These are phyloP conservation scores for Drosophila ananassae DNA, from an alignment of 1,140 invertebrate genomes.

Conservation along the genomic window DNA sequence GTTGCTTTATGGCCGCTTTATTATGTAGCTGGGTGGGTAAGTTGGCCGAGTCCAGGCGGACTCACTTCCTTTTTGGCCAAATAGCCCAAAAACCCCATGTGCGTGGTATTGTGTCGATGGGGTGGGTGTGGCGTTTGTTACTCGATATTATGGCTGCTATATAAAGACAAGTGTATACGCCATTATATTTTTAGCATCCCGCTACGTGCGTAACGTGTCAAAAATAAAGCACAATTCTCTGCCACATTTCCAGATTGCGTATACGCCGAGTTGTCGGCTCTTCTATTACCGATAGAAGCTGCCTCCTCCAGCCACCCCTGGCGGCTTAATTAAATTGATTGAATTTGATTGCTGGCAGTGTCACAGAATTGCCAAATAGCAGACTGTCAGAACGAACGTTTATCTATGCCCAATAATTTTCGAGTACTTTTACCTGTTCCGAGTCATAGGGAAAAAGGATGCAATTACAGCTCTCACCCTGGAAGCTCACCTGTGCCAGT, in stretches of 20 bases:
- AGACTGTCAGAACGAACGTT: conserved; percentile 7
- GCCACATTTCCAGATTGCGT: conserved; percentile 66
- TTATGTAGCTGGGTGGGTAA: conserved; percentile 55
- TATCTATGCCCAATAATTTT: conserved; percentile 5
- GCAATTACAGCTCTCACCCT: conserved; percentile 35
- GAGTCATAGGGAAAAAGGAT: conserved; percentile 14
- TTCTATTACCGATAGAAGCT: conserved; percentile 14
- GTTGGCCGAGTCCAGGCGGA: neutral
- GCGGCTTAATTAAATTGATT: conserved; percentile 77
- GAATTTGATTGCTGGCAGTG: conserved; percentile 69
- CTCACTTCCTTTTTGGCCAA: conserved; percentile 35
- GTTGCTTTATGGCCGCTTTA: conserved; percentile 77
- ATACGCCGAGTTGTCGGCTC: conserved; percentile 49
- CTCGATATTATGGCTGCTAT: conserved; percentile 79
- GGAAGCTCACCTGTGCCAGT: conserved; percentile 22
- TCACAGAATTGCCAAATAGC: neutral
- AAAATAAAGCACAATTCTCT: conserved; percentile 67
- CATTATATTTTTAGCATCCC: conserved; percentile 77
- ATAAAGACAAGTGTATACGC: conserved; percentile 69
- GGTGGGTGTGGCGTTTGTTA: conserved; percentile 56
- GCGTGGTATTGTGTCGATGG: conserved; percentile 15
- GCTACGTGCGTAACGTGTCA: conserved; percentile 79
- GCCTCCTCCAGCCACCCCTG: conserved; percentile 10
- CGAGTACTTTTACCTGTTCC: neutral
- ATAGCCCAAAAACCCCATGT: conserved; percentile 12